phyloP scores from a whole-genome alignment of 2,113 vertebrate genomes.

The Corvus moneduloides region DNA sequence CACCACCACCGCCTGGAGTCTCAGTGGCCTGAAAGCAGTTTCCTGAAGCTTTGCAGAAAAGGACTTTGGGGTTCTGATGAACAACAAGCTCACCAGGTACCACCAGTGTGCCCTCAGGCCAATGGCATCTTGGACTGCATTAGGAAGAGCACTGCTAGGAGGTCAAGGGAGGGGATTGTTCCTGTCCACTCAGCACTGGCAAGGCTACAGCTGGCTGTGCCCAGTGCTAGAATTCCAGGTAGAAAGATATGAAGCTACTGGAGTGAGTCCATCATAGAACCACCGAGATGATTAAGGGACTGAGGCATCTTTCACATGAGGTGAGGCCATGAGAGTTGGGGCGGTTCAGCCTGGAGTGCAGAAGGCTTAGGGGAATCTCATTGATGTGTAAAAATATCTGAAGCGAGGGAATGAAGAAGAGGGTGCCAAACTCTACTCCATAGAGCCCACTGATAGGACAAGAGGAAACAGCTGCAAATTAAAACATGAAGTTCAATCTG shows the following conservation, averaged over 20 bases:
- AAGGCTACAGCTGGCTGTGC: background rate
- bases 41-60: background rate
- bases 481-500: background rate
- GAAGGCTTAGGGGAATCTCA: background rate
- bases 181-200: background rate
- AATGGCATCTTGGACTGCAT: background rate
- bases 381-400: background rate
- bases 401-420: background rate
- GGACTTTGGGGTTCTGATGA: background rate
- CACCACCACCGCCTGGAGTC: background rate
- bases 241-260: background rate
- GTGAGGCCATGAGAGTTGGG: background rate
- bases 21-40: background rate
- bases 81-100: background rate
- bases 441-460: background rate
- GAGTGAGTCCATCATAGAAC: background rate
- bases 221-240: no score
- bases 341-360: background rate
- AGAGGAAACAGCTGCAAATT: background rate
- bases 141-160: background rate
- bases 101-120: background rate
- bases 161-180: background rate
- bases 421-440: background rate
- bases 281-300: background rate
- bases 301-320: background rate